These are phyloP conservation scores for Scomber scombrus DNA, from an alignment of 2,113 vertebrate species.

Conservation along the genomic window DNA sequence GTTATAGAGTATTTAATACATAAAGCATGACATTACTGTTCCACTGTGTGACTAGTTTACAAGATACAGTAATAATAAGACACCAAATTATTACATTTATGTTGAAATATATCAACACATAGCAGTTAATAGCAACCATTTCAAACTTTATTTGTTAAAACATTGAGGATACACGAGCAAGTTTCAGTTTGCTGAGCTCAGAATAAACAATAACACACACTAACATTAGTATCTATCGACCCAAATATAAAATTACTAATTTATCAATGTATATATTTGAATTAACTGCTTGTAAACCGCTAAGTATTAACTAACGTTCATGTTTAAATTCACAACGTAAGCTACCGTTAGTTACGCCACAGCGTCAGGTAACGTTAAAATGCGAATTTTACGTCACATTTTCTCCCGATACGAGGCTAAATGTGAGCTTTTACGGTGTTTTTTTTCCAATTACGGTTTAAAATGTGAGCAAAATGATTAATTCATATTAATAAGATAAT, in stretches of 20 bases:
- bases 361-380: background rate
- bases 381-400: background rate
- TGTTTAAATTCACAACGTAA: background rate
- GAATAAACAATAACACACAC: background rate
- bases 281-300: background rate
- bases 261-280: fast-evolving
- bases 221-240: background rate
- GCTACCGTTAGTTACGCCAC: background rate
- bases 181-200: too few relatives aligned
- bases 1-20: too few relatives aligned
- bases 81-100: too few relatives aligned
- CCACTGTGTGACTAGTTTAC: too few relatives aligned
- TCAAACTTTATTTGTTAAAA: too few relatives aligned
- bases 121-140: too few relatives aligned
- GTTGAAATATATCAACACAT: too few relatives aligned
- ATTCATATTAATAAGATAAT: background rate
- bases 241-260: background rate
- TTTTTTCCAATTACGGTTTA: fast-evolving
- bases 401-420: too few relatives aligned
- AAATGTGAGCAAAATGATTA: fast-evolving
- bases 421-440: fast-evolving
- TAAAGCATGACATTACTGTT: too few relatives aligned
- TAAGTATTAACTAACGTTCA: fast-evolving
- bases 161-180: too few relatives aligned
- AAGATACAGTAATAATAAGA: too few relatives aligned